Evolutionary conservation across 2,797 vertebrate genomes (phyloP).

Genomic region (Liasis olivaceus): DNA sequence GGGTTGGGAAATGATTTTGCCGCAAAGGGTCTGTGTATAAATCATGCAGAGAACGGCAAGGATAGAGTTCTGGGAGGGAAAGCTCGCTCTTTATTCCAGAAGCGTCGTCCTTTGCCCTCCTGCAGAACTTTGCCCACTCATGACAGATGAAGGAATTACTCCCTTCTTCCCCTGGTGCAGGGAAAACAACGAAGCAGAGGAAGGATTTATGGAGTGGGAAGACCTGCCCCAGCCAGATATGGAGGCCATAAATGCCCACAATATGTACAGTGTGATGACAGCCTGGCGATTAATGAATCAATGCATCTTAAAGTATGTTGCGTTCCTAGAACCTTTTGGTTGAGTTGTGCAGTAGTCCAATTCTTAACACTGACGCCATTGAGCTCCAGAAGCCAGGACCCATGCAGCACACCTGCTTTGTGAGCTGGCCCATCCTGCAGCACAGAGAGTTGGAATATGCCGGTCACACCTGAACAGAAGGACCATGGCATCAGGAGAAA

Average conservation of each 20-base stretch:
- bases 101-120: background rate
- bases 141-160: background rate
- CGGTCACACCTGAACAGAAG: conserved; percentile 75
- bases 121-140: background rate
- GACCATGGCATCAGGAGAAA: background rate
- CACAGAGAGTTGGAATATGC: conserved; percentile 78
- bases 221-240: background rate
- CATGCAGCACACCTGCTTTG: conserved; percentile 79
- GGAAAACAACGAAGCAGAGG: background rate
- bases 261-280: background rate
- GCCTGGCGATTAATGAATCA: no score
- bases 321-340: conserved; percentile 77
- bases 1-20: background rate
- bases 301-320: background rate
- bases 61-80: background rate
- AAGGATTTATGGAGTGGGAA: background rate
- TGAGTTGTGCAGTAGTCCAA: conserved; percentile 73
- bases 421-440: conserved; percentile 80
- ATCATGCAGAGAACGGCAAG: background rate
- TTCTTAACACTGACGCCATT: conserved; percentile 80
- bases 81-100: background rate
- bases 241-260: background rate
- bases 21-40: background rate
- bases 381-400: conserved; percentile 87
- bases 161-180: background rate